Evolutionary conservation across 2,113 vertebrate genomes (phyloP).

Genomic region (Pomatorhinus ruficollis): DNA sequence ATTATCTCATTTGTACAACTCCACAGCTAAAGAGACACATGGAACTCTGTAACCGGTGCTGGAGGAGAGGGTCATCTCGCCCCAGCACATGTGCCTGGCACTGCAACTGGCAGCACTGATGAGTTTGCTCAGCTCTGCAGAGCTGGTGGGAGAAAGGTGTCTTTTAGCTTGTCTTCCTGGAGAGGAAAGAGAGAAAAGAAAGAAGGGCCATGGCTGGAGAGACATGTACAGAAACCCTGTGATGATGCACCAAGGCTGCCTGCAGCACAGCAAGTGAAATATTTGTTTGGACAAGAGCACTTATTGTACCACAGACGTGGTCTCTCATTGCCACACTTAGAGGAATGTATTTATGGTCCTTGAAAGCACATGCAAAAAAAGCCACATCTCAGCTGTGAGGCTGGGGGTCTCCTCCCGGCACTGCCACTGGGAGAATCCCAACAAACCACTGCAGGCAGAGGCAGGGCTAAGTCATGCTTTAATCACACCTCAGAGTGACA

Average conservation of each 20-base stretch:
- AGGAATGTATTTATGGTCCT: background rate
- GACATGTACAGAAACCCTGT: background rate
- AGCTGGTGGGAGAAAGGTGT: background rate
- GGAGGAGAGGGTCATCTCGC: background rate
- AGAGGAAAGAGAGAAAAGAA: background rate
- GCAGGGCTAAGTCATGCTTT: background rate
- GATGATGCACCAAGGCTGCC: background rate
- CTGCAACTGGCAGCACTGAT: background rate
- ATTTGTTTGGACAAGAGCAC: background rate
- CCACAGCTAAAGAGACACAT: background rate
- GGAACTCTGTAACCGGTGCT: background rate
- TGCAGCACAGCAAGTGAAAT: background rate
- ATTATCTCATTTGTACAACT: background rate
- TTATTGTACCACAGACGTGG: background rate
- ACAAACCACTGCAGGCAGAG: background rate
- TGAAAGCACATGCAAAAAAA: background rate
- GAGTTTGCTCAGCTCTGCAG: background rate
- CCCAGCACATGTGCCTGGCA: fast-evolving
- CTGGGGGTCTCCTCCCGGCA: background rate
- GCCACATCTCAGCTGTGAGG: background rate
- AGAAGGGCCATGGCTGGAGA: background rate
- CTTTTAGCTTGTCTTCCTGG: background rate
- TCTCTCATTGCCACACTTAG: fast-evolving
- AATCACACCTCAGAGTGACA: background rate
- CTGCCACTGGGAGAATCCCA: background rate